phyloP scores from a whole-genome alignment of 2,797 vertebrate genomes.

The Setipinna tenuifilis region DNA sequence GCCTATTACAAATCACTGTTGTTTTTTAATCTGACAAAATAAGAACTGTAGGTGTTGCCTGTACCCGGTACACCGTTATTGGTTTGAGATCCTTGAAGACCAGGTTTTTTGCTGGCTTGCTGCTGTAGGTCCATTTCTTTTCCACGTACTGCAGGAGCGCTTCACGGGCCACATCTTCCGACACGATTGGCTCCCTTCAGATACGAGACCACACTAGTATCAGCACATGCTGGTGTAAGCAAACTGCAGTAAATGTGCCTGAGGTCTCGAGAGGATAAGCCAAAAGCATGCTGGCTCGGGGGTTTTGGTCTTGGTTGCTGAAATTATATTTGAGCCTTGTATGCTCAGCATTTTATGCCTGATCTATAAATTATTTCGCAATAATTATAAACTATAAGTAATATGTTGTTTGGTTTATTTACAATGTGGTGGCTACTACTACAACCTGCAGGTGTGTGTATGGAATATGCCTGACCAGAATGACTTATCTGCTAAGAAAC shows the following conservation, averaged over 20 bases:
- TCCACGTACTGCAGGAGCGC: constrained; percentile 81
- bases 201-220: neutral
- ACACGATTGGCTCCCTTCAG: constrained; percentile 74
- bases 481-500: neutral
- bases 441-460: neutral
- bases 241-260: no score
- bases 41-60: constrained; percentile 13
- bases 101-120: constrained; percentile 75
- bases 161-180: constrained; percentile 77
- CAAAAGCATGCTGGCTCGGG: no score
- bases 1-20: no score
- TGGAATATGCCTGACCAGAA: neutral
- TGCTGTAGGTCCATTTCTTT: constrained; percentile 81
- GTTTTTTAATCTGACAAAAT: no score
- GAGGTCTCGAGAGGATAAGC: no score
- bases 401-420: no score
- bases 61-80: constrained; percentile 77
- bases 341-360: no score
- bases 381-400: no score
- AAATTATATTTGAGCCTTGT: no score
- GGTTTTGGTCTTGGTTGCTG: no score
- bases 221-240: neutral
- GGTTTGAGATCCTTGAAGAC: constrained; percentile 76
- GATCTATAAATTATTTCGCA: no score
- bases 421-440: neutral